Percentiles rank a stretch among this genome's conserved stretches.
Conservation (phyloP, 2,888 invertebrate genomes). For the Stenotaenia linearis region DNA sequence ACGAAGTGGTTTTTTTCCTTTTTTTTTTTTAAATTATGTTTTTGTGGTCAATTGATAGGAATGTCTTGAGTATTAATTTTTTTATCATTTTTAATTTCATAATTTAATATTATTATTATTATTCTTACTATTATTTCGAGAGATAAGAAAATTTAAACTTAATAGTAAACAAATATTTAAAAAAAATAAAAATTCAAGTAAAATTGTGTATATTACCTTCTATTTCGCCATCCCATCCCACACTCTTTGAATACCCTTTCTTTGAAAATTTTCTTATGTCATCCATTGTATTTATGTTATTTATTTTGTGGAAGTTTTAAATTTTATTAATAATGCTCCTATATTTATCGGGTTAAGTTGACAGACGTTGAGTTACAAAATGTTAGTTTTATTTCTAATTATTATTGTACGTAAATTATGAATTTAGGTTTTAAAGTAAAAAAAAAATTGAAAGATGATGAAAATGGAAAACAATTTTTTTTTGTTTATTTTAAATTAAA, state of each 20-base stretch:
- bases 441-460: not conserved
- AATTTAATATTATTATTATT: not conserved
- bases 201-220: not conserved
- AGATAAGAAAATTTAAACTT: not conserved
- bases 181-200: not conserved
- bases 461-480: not conserved
- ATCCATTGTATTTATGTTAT: not conserved
- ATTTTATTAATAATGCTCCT: not conserved
- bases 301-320: not conserved
- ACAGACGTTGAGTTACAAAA: not conserved
- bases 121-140: not conserved
- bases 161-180: not conserved
- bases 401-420: slow-evolving; percentile 14
- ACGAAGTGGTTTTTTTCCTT: too few species aligned
- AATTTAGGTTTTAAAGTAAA: not conserved
- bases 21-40: not conserved
- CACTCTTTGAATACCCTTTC: not conserved
- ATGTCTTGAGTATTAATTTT: not conserved
- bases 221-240: not conserved
- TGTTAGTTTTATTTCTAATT: not conserved
- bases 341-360: slow-evolving; percentile 1
- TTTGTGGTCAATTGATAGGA: not conserved
- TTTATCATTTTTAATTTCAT: not conserved
- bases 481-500: not conserved
- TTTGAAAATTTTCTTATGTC: not conserved